Conservation (phyloP, 2,113 vertebrate genomes). For the Vombatus ursinus region DNA sequence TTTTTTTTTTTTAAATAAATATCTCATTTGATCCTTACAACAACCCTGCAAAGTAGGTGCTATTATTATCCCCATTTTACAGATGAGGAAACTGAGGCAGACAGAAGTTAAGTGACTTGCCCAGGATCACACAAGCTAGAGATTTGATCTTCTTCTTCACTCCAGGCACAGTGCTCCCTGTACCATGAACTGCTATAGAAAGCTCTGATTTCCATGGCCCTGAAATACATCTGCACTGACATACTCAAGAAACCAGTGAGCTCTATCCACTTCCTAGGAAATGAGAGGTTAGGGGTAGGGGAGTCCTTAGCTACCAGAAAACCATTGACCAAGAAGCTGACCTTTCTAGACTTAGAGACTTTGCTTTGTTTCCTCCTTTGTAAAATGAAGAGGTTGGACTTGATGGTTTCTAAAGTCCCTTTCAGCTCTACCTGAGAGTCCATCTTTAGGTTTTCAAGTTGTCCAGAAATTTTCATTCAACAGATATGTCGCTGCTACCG, state of each 20-base stretch:
- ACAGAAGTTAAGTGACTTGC: not conserved
- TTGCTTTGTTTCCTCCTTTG: not conserved
- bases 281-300: fast-evolving
- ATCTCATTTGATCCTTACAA: not conserved
- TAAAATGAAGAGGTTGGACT: not conserved
- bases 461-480: not conserved
- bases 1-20: not conserved
- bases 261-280: fast-evolving
- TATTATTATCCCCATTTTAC: not conserved
- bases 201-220: not conserved
- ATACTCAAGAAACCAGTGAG: fast-evolving
- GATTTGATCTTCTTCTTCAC: not conserved
- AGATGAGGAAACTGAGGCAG: not conserved
- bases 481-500: too few species aligned
- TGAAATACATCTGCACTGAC: fast-evolving
- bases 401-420: not conserved
- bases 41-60: not conserved
- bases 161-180: fast-evolving
- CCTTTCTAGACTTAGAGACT: not conserved
- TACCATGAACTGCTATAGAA: fast-evolving
- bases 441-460: not conserved
- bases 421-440: not conserved
- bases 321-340: not conserved
- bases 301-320: not conserved
- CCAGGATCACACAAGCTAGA: not conserved